Evolutionary conservation across 2,888 invertebrate species (phyloP).

Genomic region (Ophion obscuratus): DNA sequence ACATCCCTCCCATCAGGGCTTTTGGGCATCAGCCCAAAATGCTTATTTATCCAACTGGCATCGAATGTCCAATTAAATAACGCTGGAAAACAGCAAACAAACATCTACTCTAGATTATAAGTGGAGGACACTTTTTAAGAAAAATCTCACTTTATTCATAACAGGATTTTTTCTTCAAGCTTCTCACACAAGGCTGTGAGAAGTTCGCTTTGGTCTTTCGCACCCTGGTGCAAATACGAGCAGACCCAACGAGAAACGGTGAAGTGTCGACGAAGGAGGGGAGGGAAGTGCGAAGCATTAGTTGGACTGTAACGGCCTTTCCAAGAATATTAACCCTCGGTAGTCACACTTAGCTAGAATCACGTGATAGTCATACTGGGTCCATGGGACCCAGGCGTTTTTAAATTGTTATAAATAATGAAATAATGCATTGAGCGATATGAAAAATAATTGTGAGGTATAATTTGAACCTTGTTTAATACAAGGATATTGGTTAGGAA

Average conservation of each 20-base stretch:
- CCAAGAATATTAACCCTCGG: conserved; percentile 74
- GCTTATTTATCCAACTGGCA: background rate
- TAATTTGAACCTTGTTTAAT: too few species aligned
- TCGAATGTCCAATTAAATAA: background rate
- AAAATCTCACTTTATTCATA: background rate
- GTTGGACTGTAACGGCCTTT: conserved; percentile 75
- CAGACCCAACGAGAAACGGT: conserved; percentile 17
- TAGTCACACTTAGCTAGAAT: too few species aligned
- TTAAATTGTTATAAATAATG: too few species aligned
- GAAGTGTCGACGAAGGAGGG: background rate
- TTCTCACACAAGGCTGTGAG: background rate
- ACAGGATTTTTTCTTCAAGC: background rate
- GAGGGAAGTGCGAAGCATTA: conserved; percentile 17
- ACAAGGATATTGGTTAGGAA: too few species aligned
- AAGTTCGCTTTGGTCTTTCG: conserved; percentile 25
- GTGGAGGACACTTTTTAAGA: background rate
- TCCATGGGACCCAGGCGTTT: too few species aligned
- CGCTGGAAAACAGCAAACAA: background rate
- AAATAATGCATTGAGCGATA: too few species aligned
- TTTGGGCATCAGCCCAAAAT: background rate
- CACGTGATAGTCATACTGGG: too few species aligned
- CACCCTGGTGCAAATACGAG: conserved; percentile 36
- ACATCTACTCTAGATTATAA: background rate
- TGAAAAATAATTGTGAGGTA: too few species aligned
- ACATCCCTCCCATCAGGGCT: background rate